These are phyloP conservation scores for Henricia sp. DNA, from an alignment of 53 echinoderm and acorn worm genomes.

Conservation along the genomic window DNA sequence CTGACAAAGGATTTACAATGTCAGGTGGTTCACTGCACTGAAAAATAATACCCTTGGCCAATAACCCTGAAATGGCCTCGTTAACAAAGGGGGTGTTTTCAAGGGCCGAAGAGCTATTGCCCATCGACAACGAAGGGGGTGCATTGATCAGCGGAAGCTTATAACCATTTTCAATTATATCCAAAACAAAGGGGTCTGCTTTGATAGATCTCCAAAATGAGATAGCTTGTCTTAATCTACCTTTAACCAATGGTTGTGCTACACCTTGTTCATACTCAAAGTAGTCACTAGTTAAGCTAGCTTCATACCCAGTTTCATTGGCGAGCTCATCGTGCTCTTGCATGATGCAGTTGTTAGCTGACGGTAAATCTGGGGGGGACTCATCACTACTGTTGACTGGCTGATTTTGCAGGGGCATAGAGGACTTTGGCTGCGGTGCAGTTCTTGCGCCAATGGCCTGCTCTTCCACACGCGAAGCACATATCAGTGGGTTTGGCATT, in stretches of 20 bases:
- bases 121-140: neutral
- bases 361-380: no score
- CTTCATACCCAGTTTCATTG: no score
- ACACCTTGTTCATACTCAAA: neutral
- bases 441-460: conserved; percentile 4
- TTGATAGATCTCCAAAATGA: neutral
- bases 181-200: conserved; percentile 21
- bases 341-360: neutral
- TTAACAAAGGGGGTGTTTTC: neutral
- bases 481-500: no score
- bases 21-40: neutral
- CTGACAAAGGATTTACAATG: conserved; percentile 59
- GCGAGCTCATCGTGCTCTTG: neutral
- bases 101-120: conserved; percentile 31
- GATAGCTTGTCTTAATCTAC: neutral
- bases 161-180: conserved; percentile 18
- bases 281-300: neutral
- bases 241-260: neutral
- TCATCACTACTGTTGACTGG: no score
- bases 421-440: no score
- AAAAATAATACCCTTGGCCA: conserved; percentile 10
- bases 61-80: conserved; percentile 17
- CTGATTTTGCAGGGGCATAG: no score
- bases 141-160: conserved; percentile 19
- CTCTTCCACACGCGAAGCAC: no score